Evolutionary conservation across 2,797 vertebrate species (phyloP), one percentile per base, ranked within the genome.

Genomic region (Myotis daubentonii): DNA sequence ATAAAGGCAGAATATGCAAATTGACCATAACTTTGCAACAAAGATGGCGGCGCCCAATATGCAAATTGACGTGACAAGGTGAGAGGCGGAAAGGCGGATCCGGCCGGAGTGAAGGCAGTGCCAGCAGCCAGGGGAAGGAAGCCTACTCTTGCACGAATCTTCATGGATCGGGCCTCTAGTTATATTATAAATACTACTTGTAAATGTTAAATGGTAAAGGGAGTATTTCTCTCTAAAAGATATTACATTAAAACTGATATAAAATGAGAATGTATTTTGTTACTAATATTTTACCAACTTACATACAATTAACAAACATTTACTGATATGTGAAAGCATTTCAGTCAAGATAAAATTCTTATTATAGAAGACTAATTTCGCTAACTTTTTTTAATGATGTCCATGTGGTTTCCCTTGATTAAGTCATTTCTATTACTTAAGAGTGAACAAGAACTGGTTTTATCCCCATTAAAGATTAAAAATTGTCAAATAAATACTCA

Each of bases 271-370:
- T 4, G 25, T 75, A 49, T 33, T 65, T 33, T 89, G 51, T 76
- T 78, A n/a, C 38, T 86, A 19, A 76, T 87, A 72, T 93, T 25
- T 83, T 53, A 83, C 25, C 41, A 51, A 68, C 11, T 38, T 13
- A 72, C 13, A 8, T 36, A 3, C 6, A 84, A 84, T 72, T 91
- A 72, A n/a, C 22, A 57, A 65, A 76, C 22, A 66, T 72, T 79
- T 78, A 79, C 8, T 74, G n/a, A 47, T 55, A 30, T 49, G 83
- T 66, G 38, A 41, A 93, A 89, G 81, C 57, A 95, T 57, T 96
- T 76, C 44, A 80, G 16, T 83, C 36, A 83, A 83, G 83, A 47
- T 15, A 83, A 57, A 7, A 70, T 20, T 79, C 47, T 68, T 47
- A 71, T 62, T 36, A 57, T 20, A 79, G 47, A 86, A 84, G 38